These are phyloP conservation scores for Alligator mississippiensis DNA, from an alignment of 2,113 vertebrate genomes.

Conservation along the genomic window DNA sequence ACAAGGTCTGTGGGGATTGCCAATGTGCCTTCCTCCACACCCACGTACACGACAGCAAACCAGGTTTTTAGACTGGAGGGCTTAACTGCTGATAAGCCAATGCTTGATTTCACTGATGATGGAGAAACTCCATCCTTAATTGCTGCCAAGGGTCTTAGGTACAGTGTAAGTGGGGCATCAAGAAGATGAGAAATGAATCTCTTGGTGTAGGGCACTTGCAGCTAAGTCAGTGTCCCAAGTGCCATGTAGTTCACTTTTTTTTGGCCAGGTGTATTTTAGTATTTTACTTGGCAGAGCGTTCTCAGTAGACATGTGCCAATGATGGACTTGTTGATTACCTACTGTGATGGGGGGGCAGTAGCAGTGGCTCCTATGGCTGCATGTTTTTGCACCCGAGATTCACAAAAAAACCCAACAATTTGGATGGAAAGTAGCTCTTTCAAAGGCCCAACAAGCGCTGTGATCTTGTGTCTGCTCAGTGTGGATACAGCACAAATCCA, in stretches of 20 bases:
- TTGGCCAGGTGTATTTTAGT: neutral
- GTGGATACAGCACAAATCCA: rapidly evolving
- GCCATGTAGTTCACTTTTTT: neutral
- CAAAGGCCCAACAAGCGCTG: neutral
- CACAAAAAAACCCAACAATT: neutral
- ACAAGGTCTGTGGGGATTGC: neutral
- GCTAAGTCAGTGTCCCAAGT: neutral
- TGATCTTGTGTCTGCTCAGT: neutral
- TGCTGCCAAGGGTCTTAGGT: neutral
- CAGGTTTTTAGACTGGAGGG: neutral
- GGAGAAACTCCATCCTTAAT: neutral
- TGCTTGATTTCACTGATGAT: neutral
- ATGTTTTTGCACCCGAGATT: neutral
- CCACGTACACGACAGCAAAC: neutral
- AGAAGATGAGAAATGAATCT: neutral
- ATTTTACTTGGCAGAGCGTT: neutral
- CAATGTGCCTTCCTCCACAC: neutral
- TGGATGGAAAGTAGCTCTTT: neutral
- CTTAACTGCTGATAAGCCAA: too few species aligned
- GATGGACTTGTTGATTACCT: neutral
- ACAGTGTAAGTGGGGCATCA: neutral
- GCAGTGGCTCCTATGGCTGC: neutral
- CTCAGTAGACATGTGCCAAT: rapidly evolving
- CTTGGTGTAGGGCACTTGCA: neutral
- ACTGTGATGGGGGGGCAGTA: neutral